Base-by-base conservation (phyloP, 2,113 vertebrate genomes). In the Mionectes macconnelli region DNA sequence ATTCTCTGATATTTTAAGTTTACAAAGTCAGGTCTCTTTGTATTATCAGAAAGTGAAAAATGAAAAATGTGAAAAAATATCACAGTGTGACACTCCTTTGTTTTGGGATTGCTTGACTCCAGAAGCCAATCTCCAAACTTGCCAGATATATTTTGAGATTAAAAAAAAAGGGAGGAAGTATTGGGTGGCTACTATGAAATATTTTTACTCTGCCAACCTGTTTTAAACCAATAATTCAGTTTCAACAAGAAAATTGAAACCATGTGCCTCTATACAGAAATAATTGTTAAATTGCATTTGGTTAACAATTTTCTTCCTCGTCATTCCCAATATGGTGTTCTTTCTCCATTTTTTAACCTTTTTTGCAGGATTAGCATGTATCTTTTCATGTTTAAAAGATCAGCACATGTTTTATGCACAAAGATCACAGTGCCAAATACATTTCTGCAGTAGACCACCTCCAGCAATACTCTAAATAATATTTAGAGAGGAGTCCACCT, bases 401-500 rank as follows among this genome's bases (percentile, higher is more conserved):
- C 68, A 84, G 63, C 39, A 64, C 14, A 52, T 87, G 87, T 92
- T 93, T 97, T 89, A 93, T 84, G 80, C 94, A 92, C 86, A 87
- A 74, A 77, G 47, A 87, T 74, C 3, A 2, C 24, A 60, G 21
- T 68, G 64, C 52, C 81, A 92, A 89, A 82, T 84, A 78, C 40
- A 50, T 89, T 92, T 87, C 87, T 89, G 23, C 56, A 84, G 59
- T 39, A 95, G 52, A 94, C 25, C 47, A 96, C 94, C 89, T 96
- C 76, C 64, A 92, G 89, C 77, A 81, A 69, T 21, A 63, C 39
- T 52, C 75, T 69, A 83, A 90, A 79, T 79, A 94, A 90, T 77
- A 60, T 87, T 96, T 95, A 74, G 75, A 95, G 56, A 90, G 68
- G 30, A 94, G 56, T 72, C 73, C 87, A 96, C 87, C 84, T 82